Evolutionary conservation across 2,888 invertebrate genomes (phyloP).

Genomic region (Torymus auratus): DNA sequence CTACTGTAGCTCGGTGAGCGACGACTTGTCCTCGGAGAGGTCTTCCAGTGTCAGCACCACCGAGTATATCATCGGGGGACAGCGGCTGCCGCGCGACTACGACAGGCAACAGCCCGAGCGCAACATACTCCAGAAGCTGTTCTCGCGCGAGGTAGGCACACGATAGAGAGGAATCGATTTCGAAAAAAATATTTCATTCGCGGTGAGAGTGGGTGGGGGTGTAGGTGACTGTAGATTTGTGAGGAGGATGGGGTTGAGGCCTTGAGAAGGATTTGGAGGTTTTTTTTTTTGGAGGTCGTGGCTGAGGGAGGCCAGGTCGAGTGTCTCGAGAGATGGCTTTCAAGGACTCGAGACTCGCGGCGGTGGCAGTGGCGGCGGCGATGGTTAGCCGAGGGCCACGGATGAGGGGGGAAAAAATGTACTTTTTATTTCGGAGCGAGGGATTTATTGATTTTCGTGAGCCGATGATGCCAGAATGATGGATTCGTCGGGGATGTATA

Average conservation of each 20-base stretch:
- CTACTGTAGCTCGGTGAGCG: slow-evolving; percentile 70
- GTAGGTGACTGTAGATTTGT: too few species aligned
- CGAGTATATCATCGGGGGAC: slow-evolving; percentile 71
- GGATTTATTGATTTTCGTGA: not conserved
- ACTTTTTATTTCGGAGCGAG: not conserved
- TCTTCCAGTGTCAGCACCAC: slow-evolving; percentile 56
- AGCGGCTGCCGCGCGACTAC: slow-evolving; percentile 67
- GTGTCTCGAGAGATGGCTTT: slow-evolving; percentile 39
- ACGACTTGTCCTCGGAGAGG: slow-evolving; percentile 73
- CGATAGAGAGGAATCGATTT: slow-evolving; percentile 20
- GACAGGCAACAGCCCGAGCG: slow-evolving; percentile 65
- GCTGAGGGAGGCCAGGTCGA: not conserved
- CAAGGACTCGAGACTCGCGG: slow-evolving; percentile 24
- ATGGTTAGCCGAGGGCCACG: not conserved
- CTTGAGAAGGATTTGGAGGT: slow-evolving; percentile 15
- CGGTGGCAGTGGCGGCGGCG: not conserved
- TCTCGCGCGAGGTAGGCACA: slow-evolving; percentile 80
- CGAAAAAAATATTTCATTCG: slow-evolving; percentile 40
- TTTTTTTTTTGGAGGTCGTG: not conserved
- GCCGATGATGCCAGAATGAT: too few species aligned
- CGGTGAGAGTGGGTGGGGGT: too few species aligned
- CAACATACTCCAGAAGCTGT: slow-evolving; percentile 78
- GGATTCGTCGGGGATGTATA: not conserved
- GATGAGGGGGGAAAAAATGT: not conserved
- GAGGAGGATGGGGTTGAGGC: not conserved